A percentile compares a stretch with the other conserved stretches of the same genome.
phyloP scores from a whole-genome alignment of 2,113 vertebrate species.

The Procavia capensis region DNA sequence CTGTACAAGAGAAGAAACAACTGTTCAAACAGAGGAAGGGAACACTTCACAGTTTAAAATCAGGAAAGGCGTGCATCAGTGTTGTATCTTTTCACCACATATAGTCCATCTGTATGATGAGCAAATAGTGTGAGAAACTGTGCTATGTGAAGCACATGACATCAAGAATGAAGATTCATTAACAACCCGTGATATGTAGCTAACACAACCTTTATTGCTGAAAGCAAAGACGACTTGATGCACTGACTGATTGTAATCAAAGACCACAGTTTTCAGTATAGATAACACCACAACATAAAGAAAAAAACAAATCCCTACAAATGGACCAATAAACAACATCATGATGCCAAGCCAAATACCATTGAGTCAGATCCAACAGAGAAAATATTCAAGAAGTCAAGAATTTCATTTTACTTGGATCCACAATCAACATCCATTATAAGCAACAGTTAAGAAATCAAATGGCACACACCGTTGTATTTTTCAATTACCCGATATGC shows the following conservation, averaged over 20 bases:
- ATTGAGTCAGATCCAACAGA: too few species aligned
- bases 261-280: too few species aligned
- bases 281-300: too few species aligned
- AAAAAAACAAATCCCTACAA: too few species aligned
- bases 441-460: background rate
- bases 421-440: background rate
- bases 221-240: too few species aligned
- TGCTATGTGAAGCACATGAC: background rate
- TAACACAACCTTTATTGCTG: too few species aligned
- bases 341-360: too few species aligned
- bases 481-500: background rate
- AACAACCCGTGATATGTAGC: too few species aligned
- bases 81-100: background rate
- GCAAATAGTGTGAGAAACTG: background rate
- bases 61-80: background rate
- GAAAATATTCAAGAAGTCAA: background rate
- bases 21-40: background rate
- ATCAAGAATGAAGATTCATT: background rate
- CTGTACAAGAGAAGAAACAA: too few species aligned
- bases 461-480: background rate
- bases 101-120: background rate
- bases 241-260: too few species aligned
- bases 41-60: background rate
- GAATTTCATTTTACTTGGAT: background rate
- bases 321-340: too few species aligned